A percentile compares a stretch with the other conserved stretches of the same genome.
Evolutionary conservation across 2,888 invertebrate genomes (phyloP).

Genomic region (Lomographa bimaculata): DNA sequence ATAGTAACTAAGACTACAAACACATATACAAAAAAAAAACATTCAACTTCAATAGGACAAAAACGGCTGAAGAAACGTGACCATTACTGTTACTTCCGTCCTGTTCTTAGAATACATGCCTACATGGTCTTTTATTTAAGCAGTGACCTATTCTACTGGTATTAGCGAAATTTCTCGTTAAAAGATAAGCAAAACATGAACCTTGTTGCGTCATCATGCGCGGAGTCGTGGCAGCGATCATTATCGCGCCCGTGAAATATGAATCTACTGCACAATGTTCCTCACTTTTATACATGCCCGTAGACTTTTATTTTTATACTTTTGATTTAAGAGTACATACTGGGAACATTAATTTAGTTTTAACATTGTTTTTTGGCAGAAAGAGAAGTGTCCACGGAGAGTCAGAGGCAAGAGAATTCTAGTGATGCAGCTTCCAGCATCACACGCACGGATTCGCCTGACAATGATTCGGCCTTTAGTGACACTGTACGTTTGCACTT

Average conservation of each 20-base stretch:
- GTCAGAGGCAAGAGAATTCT: constrained; percentile 63
- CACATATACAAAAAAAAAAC: too few species aligned
- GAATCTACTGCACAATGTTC: constrained; percentile 16
- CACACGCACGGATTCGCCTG: constrained; percentile 94
- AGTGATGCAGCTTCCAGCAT: constrained; percentile 64
- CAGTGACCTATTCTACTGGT: too few species aligned
- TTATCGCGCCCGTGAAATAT: constrained; percentile 28
- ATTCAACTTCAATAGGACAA: too few species aligned
- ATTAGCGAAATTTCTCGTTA: constrained; percentile 28
- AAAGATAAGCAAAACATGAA: constrained; percentile 25
- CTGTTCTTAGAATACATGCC: constrained; percentile 10
- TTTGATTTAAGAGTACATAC: too few species aligned
- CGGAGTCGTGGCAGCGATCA: constrained; percentile 24
- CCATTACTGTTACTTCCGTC: constrained; percentile 12
- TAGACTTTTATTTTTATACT: too few species aligned
- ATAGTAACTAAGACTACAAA: too few species aligned
- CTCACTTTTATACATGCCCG: too few species aligned
- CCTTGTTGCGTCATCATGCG: constrained; percentile 23
- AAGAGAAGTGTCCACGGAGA: constrained; percentile 44
- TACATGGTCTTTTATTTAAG: too few species aligned
- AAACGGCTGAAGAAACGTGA: constrained; percentile 7
- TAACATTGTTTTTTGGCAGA: constrained; percentile 34
- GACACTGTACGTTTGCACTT: constrained; percentile 98
- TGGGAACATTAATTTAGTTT: too few species aligned
- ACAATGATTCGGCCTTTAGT: constrained; percentile 99